Percentiles rank a stretch among this genome's conserved stretches.
Conservation (phyloP, 2,797 vertebrate species). For the Glyptemys insculpta region DNA sequence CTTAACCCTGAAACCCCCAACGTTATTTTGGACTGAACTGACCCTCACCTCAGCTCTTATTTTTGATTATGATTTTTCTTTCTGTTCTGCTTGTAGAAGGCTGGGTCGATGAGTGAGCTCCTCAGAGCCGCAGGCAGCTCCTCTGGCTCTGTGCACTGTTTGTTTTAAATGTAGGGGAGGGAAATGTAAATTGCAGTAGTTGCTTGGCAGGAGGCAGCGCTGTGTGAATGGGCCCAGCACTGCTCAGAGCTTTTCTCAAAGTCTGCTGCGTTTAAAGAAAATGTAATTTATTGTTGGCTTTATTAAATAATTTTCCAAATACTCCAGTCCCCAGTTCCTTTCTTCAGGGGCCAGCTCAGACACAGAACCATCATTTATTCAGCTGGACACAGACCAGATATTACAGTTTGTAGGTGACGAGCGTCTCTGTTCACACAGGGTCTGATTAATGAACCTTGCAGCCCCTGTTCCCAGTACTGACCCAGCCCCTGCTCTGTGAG, state of each 20-base stretch:
- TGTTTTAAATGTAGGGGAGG: neutral
- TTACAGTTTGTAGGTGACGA: neutral
- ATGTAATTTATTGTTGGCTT: slow-evolving; percentile 24
- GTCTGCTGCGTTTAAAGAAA: neutral
- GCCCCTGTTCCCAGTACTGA: neutral
- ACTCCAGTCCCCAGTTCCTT: neutral
- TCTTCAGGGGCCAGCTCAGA: neutral
- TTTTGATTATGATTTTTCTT: neutral
- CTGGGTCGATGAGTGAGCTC: neutral
- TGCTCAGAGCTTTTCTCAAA: neutral
- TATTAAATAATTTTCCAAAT: slow-evolving; percentile 73
- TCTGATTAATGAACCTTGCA: neutral
- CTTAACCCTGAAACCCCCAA: neutral
- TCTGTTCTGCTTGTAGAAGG: neutral
- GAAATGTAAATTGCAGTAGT: neutral
- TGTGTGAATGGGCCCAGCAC: neutral
- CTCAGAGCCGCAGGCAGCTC: neutral
- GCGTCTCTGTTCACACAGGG: neutral
- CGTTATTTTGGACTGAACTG: neutral
- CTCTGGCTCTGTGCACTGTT: neutral
- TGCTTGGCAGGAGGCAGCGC: neutral
- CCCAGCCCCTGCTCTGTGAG: neutral
- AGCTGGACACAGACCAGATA: neutral
- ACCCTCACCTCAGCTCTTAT: neutral
- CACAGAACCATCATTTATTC: neutral